phyloP scores from a whole-genome alignment of 1,140 invertebrate genomes.

The Drosophila tani region DNA sequence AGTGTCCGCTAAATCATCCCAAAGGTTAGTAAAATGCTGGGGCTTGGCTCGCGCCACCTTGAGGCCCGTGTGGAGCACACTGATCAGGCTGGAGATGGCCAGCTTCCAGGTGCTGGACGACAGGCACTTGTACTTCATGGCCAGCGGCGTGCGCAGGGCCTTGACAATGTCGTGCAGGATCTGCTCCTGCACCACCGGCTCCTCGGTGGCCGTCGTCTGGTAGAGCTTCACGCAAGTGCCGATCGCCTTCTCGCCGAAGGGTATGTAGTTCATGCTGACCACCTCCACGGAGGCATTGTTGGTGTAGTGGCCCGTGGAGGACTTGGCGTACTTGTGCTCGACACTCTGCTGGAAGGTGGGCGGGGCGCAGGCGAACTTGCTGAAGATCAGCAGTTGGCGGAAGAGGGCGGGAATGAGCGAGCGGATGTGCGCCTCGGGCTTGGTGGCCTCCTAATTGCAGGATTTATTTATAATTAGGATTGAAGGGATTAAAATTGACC shows the following conservation, averaged over 20 bases:
- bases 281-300: constrained; percentile 88
- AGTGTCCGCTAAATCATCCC: constrained; percentile 93
- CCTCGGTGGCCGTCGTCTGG: constrained; percentile 91
- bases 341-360: constrained; percentile 87
- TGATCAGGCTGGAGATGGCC: constrained; percentile 91
- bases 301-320: constrained; percentile 66
- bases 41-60: constrained; percentile 93
- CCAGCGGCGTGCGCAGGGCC: constrained; percentile 90
- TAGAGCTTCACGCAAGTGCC: constrained; percentile 93
- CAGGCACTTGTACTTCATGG: constrained; percentile 93
- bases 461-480: background rate
- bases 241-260: constrained; percentile 94
- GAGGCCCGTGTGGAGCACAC: constrained; percentile 93
- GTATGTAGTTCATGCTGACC: constrained; percentile 94
- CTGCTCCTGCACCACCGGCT: constrained; percentile 90
- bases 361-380: constrained; percentile 90
- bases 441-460: constrained; percentile 87
- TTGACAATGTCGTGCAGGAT: constrained; percentile 91
- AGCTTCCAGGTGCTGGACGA: constrained; percentile 94
- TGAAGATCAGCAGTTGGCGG: constrained; percentile 91
- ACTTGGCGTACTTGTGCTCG: constrained; percentile 79
- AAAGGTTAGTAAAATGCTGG: constrained; percentile 90
- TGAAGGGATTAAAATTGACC: accelerated
- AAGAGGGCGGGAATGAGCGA: constrained; percentile 93
- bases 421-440: constrained; percentile 88